phyloP scores from a whole-genome alignment of 2,113 vertebrate genomes.

The Naja naja region DNA sequence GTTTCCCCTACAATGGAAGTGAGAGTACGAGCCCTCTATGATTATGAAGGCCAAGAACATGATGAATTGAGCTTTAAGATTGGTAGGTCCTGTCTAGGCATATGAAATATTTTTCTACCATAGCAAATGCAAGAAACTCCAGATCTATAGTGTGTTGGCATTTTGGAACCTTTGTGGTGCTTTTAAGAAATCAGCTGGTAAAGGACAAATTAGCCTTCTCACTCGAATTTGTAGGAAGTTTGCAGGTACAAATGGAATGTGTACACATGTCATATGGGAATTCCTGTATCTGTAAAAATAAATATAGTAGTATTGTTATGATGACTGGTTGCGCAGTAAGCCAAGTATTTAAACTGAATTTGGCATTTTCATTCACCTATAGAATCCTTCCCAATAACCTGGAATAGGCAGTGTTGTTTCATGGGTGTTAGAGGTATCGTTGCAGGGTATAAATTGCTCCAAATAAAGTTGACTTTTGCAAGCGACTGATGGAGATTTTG shows the following conservation, averaged over 20 bases:
- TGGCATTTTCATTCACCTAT: too few relatives aligned
- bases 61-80: conserved; percentile 97
- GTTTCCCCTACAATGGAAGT: conserved; percentile 74
- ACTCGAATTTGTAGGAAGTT: background rate
- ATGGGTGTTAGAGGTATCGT: too few relatives aligned
- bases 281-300: background rate
- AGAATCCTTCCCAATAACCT: too few relatives aligned
- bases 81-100: conserved; percentile 70
- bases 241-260: background rate
- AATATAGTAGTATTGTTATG: background rate
- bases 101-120: background rate
- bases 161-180: background rate
- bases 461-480: too few relatives aligned
- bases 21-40: conserved; percentile 88
- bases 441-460: too few relatives aligned
- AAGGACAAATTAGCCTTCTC: background rate
- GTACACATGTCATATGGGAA: background rate
- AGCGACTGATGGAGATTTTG: too few relatives aligned
- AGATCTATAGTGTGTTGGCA: background rate
- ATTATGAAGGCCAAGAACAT: conserved; percentile 96
- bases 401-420: too few relatives aligned
- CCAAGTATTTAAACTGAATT: too few relatives aligned
- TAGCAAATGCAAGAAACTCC: background rate
- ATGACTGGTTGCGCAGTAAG: too few relatives aligned
- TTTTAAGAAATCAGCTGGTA: background rate